Base-by-base conservation (phyloP, 2,888 invertebrate genomes). In the Catocala nupta region DNA sequence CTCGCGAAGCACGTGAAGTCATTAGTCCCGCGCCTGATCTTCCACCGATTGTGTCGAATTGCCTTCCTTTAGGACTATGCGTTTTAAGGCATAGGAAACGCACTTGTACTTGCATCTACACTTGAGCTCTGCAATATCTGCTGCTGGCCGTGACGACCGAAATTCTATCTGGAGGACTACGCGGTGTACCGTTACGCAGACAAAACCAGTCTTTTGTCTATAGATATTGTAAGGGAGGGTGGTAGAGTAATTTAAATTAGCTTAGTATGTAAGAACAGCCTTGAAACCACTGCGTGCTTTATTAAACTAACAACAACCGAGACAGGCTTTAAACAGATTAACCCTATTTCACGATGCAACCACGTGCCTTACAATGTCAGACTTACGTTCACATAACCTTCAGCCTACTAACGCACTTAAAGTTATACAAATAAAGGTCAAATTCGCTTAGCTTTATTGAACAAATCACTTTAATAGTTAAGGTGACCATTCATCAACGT, bases 401-500 rank as follows among this genome's bases (percentile, higher is more conserved):
- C 63, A 74, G 39, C 55, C 54, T 47, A 53, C 34, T 48, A 59
- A 59, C 62, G 51, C 63, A 67, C 62, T 49, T 68, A 65, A 7
- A 7, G n/a, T 13, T 8, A 51, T 25, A 33, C 11, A 5, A 9
- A 33, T 56, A 82, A 63, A 51, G 66, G 13, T 34, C 39, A 49
- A 7, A 71, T 64, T 77, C 33, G 55, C 11, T 5, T 63, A n/a
- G 11, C 34, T 11, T n/a, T 39, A 45, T 59, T 59, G 44, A 64
- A 64, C 63, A 64, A 67, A 70, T 69, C 73, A 68, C 73, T 75
- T 83, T 74, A 82, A 79, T 78, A 81, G 76, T 78, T 75, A 65
- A 81, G 75, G 79, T 73, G 71, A 73, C 79, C 73, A 81, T 83
- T 77, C 75, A 75, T 82, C 82, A 80, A 73, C 69, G 77, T 75